Percentiles rank a stretch among this genome's conserved stretches.
Evolutionary conservation across 1,140 invertebrate genomes (phyloP).

Genomic region (Drosophila pseudoananassae): DNA sequence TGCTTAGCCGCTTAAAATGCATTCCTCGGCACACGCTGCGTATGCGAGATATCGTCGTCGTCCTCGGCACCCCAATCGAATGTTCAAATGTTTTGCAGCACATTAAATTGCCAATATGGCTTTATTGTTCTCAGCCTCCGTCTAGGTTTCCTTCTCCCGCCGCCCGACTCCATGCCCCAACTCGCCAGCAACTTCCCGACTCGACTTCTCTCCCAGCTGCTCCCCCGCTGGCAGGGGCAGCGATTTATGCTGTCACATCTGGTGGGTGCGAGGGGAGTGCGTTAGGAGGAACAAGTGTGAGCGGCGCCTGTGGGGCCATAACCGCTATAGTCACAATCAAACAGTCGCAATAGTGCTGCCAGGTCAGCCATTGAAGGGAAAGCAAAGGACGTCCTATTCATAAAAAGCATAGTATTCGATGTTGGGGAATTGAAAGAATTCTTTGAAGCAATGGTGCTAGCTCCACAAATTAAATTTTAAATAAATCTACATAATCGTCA

Average conservation of each 20-base stretch:
- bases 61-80: slow-evolving; percentile 38
- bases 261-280: slow-evolving; percentile 14
- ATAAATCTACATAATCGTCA: neutral
- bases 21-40: slow-evolving; percentile 43
- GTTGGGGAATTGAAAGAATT: no score
- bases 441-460: no score
- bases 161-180: no score
- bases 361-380: neutral
- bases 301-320: slow-evolving; percentile 65
- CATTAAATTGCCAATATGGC: slow-evolving; percentile 80
- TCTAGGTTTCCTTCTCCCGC: neutral
- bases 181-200: neutral
- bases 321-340: slow-evolving; percentile 46
- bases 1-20: slow-evolving; percentile 77
- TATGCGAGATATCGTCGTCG: slow-evolving; percentile 60
- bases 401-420: no score
- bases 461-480: neutral
- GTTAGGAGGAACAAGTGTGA: slow-evolving; percentile 42
- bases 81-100: slow-evolving; percentile 71
- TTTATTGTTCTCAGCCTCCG: slow-evolving; percentile 57
- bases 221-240: slow-evolving; percentile 32
- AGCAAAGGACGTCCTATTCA: no score
- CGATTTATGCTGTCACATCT: slow-evolving; percentile 78
- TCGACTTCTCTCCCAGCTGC: slow-evolving; percentile 9
- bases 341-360: slow-evolving; percentile 16